Percentiles rank a stretch among this genome's conserved stretches.
Evolutionary conservation across 2,113 vertebrate genomes (phyloP).

Genomic region (Psammodynastes pulverulentus): DNA sequence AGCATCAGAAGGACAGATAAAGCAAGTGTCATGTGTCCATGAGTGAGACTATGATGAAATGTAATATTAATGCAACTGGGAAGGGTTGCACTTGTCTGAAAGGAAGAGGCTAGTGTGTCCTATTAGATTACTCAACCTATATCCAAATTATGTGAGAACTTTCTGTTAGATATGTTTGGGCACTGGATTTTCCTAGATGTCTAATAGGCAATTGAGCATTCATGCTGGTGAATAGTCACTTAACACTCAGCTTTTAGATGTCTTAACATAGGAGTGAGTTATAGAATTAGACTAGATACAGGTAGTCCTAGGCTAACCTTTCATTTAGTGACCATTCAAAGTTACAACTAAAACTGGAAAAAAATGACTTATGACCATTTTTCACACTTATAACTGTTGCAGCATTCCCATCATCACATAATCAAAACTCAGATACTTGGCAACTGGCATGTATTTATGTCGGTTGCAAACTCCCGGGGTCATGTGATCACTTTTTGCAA

Average conservation of each 20-base stretch:
- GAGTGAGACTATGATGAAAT: neutral
- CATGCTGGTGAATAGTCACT: too few relatives aligned
- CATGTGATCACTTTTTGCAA: too few relatives aligned
- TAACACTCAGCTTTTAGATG: too few relatives aligned
- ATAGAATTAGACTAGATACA: neutral
- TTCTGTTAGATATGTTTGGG: neutral
- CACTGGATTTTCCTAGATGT: too few relatives aligned
- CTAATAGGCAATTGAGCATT: too few relatives aligned
- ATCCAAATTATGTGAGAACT: neutral
- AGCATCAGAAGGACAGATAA: neutral
- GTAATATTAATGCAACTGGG: neutral
- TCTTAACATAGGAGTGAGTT: neutral
- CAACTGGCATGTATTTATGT: too few relatives aligned
- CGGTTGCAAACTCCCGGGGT: too few relatives aligned
- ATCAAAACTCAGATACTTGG: too few relatives aligned
- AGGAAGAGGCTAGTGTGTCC: neutral
- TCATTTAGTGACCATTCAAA: neutral
- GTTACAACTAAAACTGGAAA: neutral
- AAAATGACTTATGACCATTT: neutral
- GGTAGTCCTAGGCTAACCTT: neutral
- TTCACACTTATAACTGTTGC: too few relatives aligned
- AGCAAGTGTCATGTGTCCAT: neutral
- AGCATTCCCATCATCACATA: too few relatives aligned
- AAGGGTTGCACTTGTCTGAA: neutral
- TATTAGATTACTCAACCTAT: neutral